Conservation (phyloP, 2,888 invertebrate genomes). For the Sphinx pinastri region DNA sequence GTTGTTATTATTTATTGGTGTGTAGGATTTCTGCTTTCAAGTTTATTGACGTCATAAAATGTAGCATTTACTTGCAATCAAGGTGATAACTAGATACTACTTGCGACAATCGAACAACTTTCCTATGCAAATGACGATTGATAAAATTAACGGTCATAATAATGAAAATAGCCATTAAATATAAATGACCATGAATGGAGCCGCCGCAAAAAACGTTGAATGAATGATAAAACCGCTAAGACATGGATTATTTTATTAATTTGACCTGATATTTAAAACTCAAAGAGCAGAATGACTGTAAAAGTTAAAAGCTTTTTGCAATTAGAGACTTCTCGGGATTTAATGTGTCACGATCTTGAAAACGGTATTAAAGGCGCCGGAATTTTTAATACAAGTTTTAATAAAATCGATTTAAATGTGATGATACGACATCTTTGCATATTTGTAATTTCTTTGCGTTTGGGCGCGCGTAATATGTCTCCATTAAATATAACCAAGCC, state of each 20-base stretch:
- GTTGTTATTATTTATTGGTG: slow-evolving; percentile 44
- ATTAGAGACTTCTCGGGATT: slow-evolving; percentile 35
- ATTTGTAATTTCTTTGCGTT: background rate
- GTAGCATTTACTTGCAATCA: slow-evolving; percentile 44
- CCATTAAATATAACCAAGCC: too few species aligned
- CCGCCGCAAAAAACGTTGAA: slow-evolving; percentile 34
- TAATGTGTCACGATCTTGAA: slow-evolving; percentile 36
- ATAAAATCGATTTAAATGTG: slow-evolving; percentile 18
- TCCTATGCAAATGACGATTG: slow-evolving; percentile 46
- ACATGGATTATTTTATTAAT: slow-evolving; percentile 37
- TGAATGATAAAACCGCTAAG: slow-evolving; percentile 31
- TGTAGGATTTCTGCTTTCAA: slow-evolving; percentile 55
- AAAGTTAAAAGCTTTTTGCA: slow-evolving; percentile 52
- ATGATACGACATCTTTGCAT: slow-evolving; percentile 1
- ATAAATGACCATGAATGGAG: slow-evolving; percentile 36
- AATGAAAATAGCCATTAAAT: slow-evolving; percentile 39
- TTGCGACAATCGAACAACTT: slow-evolving; percentile 44
- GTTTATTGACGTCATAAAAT: slow-evolving; percentile 56
- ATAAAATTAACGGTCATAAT: slow-evolving; percentile 40
- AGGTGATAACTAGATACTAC: slow-evolving; percentile 37
- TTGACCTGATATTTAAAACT: slow-evolving; percentile 41
- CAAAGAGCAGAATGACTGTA: slow-evolving; percentile 39
- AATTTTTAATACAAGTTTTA: background rate
- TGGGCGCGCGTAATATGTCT: background rate
- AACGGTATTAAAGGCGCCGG: slow-evolving; percentile 15